Conservation (phyloP, 1,140 invertebrate genomes). For the Philopotamus ludificatus region DNA sequence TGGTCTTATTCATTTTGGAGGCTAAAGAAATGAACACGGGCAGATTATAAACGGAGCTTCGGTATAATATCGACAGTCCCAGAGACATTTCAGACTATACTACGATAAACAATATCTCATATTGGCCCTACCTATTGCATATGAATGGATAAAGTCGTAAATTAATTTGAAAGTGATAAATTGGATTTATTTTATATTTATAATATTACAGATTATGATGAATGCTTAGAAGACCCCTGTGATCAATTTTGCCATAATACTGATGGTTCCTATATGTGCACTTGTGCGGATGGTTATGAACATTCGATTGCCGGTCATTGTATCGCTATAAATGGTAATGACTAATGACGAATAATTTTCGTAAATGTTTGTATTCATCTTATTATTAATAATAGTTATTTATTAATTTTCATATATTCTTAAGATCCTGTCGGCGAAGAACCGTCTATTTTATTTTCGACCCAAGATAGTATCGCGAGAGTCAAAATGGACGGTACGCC, state of each 20-base stretch:
- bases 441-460: constrained; percentile 58
- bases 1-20: no score
- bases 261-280: constrained; percentile 69
- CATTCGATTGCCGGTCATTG: constrained; percentile 58
- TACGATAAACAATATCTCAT: no score
- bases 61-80: no score
- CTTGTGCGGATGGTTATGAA: constrained; percentile 73
- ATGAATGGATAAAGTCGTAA: no score
- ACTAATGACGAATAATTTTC: background rate
- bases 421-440: constrained; percentile 57
- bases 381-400: background rate
- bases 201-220: constrained; percentile 67
- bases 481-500: constrained; percentile 57
- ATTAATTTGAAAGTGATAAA: no score
- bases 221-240: constrained; percentile 74
- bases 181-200: no score
- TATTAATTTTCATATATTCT: no score
- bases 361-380: constrained; percentile 10
- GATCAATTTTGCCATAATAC: constrained; percentile 78
- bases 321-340: constrained; percentile 66
- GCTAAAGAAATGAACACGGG: no score
- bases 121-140: no score
- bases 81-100: no score
- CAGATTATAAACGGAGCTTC: no score
- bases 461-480: constrained; percentile 55